Base-by-base conservation (phyloP, 2,888 invertebrate genomes). In the Eugnorisma glareosa region DNA sequence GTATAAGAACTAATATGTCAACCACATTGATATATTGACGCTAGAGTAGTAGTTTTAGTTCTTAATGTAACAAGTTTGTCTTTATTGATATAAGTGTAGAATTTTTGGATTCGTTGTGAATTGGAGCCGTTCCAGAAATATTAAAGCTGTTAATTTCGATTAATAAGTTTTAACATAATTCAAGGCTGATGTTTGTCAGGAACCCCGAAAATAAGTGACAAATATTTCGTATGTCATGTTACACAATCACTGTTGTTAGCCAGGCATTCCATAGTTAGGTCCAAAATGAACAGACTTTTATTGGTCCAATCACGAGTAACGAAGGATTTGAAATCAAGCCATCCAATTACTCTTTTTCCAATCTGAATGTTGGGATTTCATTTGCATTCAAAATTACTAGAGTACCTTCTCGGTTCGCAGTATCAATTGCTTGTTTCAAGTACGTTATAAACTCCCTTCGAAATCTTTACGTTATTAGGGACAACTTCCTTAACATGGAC, bases 1-100 rank as follows among this genome's bases (percentile, higher is more conserved):
- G 51, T 40, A 37, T 48, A 48, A 28, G 71, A 79, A 77, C 81
- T 83, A 83, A 86, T 87, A 80, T 69, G 83, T 81, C 83, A 81
- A 48, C 45, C 63, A 70, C 64, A 69, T 75, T 80, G 83, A 86
- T 81, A 59, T 85, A 76, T 79, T 73, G 71, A 72, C 43, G 28
- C 10, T 35, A 40, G 18, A 37, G 15, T 63, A 54, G n/a, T 45
- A 59, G 69, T 75, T 81, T 75, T 59, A 18, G 64, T 61, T 61
- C 4, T 59, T 37, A 48, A n/a, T 57, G 61, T 59, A 35, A 51
- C 45, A 63, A 67, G 18, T 57, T 40, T 45, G 35, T 24, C 40
- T 40, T 64, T 74, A 79, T 66, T 68, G 40, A 57, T 67, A 43
- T 67, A 37, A 71, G 59, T 72, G 18, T 54, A 63, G 43, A 59